A percentile compares a stretch with the other conserved stretches of the same genome.
phyloP scores from a whole-genome alignment of 2,888 invertebrate species.

The Halictus quadricinctus region DNA sequence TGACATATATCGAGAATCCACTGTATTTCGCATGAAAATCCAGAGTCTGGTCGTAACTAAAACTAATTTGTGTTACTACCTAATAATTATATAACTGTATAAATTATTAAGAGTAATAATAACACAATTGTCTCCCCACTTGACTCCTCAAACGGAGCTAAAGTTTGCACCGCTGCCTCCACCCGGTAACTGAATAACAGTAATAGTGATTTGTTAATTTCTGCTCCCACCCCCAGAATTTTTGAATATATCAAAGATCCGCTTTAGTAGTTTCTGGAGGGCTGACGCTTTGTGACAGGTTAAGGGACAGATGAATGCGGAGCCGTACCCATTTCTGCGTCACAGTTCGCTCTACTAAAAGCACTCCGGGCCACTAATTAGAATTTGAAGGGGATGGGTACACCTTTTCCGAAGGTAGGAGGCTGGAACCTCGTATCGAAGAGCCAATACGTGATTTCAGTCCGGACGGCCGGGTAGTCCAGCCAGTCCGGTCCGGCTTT shows the following conservation, averaged over 20 bases:
- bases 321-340: conserved; percentile 17
- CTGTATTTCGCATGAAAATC: no score
- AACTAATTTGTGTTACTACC: no score
- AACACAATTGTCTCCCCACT: neutral
- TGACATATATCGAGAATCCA: no score
- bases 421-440: conserved; percentile 28
- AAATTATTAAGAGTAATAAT: neutral
- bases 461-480: conserved; percentile 36
- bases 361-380: conserved; percentile 52
- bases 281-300: conserved; percentile 6
- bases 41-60: no score
- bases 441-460: conserved; percentile 60
- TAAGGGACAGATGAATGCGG: conserved; percentile 31
- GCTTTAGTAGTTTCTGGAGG: neutral
- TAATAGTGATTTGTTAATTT: neutral
- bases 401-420: conserved; percentile 40
- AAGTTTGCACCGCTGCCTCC: neutral
- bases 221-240: no score
- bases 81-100: no score
- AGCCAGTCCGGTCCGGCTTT: conserved; percentile 57
- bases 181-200: neutral
- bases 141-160: neutral
- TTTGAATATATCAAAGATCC: neutral
- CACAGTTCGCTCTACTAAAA: conserved; percentile 30
- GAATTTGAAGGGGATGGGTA: conserved; percentile 44